Evolutionary conservation across 2,797 vertebrate species (phyloP).

Genomic region (Potorous gilbertii): DNA sequence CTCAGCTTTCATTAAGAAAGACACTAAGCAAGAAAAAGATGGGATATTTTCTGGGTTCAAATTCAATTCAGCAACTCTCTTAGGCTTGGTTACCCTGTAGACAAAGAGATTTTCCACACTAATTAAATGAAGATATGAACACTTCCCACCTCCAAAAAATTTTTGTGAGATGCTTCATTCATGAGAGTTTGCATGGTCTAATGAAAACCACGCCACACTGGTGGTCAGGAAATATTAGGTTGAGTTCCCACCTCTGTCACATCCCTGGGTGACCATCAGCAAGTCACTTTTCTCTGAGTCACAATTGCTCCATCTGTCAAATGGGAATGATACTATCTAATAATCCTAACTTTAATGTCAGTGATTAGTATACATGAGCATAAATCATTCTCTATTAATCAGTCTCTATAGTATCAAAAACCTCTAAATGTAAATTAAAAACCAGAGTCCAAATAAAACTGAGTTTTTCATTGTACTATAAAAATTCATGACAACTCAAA

Average conservation of each 20-base stretch:
- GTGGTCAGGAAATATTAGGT: not conserved
- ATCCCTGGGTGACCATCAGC: not conserved
- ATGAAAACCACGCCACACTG: not conserved
- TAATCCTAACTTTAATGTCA: not conserved
- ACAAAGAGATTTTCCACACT: not conserved
- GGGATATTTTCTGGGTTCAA: not conserved
- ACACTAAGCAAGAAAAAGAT: not conserved
- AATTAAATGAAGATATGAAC: not conserved
- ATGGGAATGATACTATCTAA: not conserved
- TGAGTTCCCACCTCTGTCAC: not conserved
- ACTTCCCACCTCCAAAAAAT: not conserved
- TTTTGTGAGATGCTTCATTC: not conserved
- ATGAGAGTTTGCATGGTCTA: not conserved
- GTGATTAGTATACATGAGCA: rapidly evolving
- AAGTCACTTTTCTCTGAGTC: not conserved
- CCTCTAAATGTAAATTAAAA: not conserved
- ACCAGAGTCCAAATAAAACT: not conserved
- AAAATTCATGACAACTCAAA: slow-evolving; percentile 3
- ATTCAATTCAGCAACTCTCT: not conserved
- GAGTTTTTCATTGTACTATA: not conserved
- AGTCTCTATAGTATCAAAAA: not conserved
- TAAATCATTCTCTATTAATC: not conserved
- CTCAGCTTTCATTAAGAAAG: not conserved
- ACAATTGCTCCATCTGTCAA: not conserved
- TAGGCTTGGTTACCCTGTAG: not conserved